phyloP scores from a whole-genome alignment of 2,797 vertebrate genomes.

The Etheostoma nigrum region DNA sequence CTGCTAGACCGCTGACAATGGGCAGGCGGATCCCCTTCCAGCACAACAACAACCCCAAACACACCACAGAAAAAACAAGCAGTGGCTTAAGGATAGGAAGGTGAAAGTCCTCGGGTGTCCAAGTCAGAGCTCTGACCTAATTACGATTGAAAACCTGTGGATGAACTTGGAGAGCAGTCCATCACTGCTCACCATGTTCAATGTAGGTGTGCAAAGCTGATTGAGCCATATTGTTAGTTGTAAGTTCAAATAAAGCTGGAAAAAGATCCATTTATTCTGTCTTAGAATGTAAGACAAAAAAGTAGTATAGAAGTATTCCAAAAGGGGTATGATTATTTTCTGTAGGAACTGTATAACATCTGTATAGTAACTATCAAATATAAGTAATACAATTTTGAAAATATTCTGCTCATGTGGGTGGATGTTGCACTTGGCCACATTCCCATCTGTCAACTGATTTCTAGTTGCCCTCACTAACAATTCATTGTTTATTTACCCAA shows the following conservation, averaged over 20 bases:
- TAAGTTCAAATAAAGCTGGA: no score
- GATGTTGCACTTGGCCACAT: slow-evolving; percentile 19
- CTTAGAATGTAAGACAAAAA: neutral
- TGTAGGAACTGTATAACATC: neutral
- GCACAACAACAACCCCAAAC: neutral
- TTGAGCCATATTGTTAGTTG: neutral
- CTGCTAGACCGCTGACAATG: neutral
- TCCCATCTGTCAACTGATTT: slow-evolving; percentile 46
- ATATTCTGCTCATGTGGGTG: slow-evolving; percentile 27
- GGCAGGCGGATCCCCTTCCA: neutral
- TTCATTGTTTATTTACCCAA: slow-evolving; percentile 2
- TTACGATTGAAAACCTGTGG: no score
- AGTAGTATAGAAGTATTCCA: neutral
- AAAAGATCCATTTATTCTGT: no score
- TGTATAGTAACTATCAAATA: no score
- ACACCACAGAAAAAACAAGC: neutral
- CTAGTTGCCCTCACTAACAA: neutral
- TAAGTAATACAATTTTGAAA: slow-evolving; percentile 8
- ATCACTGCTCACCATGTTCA: neutral
- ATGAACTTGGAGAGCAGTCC: neutral
- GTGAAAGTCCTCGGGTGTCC: neutral
- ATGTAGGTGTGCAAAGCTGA: neutral
- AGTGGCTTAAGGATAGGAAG: neutral
- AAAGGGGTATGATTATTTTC: neutral
- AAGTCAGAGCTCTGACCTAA: neutral